Conservation (phyloP, 92 coral and sea anemone genomes). For the Epizoanthus rinbou region DNA sequence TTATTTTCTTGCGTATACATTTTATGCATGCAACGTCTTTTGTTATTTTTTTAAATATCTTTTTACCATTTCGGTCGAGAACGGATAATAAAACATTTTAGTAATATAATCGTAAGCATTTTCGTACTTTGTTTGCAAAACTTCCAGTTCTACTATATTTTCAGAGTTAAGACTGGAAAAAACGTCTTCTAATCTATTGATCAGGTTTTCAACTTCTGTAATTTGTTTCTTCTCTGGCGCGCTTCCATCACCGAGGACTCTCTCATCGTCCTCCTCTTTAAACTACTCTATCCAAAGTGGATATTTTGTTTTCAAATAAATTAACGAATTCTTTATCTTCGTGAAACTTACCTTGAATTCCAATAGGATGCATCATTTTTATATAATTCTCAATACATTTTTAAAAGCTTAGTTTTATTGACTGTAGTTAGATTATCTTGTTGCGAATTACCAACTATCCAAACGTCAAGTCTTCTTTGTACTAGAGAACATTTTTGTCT, state of each 20-base stretch:
- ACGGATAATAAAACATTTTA: no score
- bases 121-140: constrained; percentile 33
- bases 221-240: background rate
- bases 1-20: background rate
- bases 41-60: no score
- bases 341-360: no score
- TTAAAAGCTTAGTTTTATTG: no score
- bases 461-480: no score
- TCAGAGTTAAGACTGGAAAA: background rate
- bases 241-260: constrained; percentile 2
- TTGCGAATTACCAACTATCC: no score
- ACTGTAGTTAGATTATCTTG: no score
- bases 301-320: background rate
- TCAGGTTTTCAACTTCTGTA: background rate
- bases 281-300: background rate
- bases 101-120: constrained; percentile 15
- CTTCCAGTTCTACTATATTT: constrained; percentile 40
- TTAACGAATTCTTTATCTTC: background rate
- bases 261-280: background rate
- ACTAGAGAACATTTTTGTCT: no score
- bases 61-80: no score
- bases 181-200: constrained; percentile 3
- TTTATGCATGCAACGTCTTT: background rate
- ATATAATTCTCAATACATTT: no score
- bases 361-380: no score